Conservation (phyloP, 2,113 vertebrate genomes). For the Coryphaenoides rupestris region DNA sequence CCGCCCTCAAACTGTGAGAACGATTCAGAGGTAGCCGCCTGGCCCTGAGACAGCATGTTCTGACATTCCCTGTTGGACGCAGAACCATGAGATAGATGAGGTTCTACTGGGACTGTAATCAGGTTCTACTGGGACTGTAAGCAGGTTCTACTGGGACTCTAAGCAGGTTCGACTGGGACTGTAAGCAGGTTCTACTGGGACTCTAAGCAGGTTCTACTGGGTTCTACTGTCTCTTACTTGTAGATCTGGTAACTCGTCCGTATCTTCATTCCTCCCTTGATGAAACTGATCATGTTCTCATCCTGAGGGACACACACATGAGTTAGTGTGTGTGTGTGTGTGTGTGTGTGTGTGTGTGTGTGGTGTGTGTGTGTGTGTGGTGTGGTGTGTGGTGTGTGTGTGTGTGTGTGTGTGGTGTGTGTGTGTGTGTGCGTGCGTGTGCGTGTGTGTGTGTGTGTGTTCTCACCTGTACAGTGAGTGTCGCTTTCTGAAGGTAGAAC, state of each 20-base stretch:
- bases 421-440: too few species aligned
- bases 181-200: not conserved
- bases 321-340: slow-evolving; percentile 4
- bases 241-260: slow-evolving; percentile 96
- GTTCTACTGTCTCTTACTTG: slow-evolving; percentile 72
- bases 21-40: slow-evolving; percentile 69
- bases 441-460: too few species aligned
- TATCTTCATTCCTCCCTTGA: slow-evolving; percentile 95
- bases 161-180: not conserved
- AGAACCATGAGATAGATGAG: slow-evolving; percentile 8
- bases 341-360: slow-evolving; percentile 2
- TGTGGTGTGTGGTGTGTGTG: too few species aligned
- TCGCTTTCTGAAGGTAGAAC: slow-evolving; percentile 95
- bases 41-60: slow-evolving; percentile 74
- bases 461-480: slow-evolving; percentile 91
- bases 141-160: too few species aligned
- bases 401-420: too few species aligned
- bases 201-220: too few species aligned
- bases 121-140: too few species aligned
- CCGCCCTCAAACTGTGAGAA: slow-evolving; percentile 91
- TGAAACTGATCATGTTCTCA: slow-evolving; percentile 98
- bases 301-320: slow-evolving; percentile 70
- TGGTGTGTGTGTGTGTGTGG: too few species aligned
- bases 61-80: slow-evolving; percentile 83
- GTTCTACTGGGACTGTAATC: too few species aligned